These are phyloP conservation scores for Gavialis gangeticus DNA, from an alignment of 2,113 vertebrate species.

Conservation along the genomic window DNA sequence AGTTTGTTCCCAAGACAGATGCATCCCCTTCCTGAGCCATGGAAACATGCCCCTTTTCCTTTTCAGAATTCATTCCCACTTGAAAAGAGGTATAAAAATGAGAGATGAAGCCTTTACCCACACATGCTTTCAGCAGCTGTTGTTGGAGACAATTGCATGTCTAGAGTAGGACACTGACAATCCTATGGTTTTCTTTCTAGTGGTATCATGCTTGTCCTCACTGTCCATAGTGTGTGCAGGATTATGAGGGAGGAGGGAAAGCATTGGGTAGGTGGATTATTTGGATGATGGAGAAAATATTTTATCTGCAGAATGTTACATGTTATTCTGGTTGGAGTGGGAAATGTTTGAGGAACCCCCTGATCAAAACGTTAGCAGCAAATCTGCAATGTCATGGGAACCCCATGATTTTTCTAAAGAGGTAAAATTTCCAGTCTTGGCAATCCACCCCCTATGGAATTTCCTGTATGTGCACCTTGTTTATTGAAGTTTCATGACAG, in stretches of 20 bases:
- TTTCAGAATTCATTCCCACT: not conserved
- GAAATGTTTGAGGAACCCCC: not conserved
- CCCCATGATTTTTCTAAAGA: not conserved
- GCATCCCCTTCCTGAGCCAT: not conserved
- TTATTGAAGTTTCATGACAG: not conserved
- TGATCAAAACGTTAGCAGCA: conserved; percentile 10
- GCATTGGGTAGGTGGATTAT: not conserved
- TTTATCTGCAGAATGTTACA: not conserved
- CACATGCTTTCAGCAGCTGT: not conserved
- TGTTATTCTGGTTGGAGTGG: not conserved
- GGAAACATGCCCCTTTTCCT: not conserved
- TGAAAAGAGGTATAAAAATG: not conserved
- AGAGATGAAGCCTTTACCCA: not conserved
- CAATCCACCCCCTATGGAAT: conserved; percentile 31
- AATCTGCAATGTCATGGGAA: conserved; percentile 7
- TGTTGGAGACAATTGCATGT: rapidly evolving
- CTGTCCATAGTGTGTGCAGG: not conserved
- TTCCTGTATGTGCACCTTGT: conserved; percentile 22
- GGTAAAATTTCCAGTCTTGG: conserved; percentile 39
- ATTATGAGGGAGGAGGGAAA: not conserved
- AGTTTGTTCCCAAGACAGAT: not conserved
- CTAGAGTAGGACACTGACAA: not conserved
- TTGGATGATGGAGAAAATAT: not conserved
- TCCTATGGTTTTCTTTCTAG: not conserved
- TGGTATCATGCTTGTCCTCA: not conserved